Evolutionary conservation across 1,140 invertebrate species (phyloP).

Genomic region (Drosophila quadrilineata): DNA sequence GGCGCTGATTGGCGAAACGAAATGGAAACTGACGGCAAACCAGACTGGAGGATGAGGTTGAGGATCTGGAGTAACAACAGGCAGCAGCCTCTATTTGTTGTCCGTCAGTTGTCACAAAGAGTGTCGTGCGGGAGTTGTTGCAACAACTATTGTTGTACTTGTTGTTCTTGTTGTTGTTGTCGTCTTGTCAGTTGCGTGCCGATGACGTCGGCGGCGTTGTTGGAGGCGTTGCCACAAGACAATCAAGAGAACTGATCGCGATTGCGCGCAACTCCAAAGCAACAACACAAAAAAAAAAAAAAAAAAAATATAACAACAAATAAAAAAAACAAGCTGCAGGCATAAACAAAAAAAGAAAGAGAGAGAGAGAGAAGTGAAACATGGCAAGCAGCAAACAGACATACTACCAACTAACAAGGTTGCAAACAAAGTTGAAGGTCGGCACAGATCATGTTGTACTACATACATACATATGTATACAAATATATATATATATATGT

Average conservation of each 20-base stretch:
- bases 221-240: slow-evolving; percentile 67
- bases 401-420: slow-evolving; percentile 48
- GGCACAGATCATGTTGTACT: slow-evolving; percentile 19
- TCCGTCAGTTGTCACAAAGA: slow-evolving; percentile 40
- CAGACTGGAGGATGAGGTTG: too few species aligned
- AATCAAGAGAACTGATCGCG: slow-evolving; percentile 74
- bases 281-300: slow-evolving; percentile 32
- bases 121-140: slow-evolving; percentile 33
- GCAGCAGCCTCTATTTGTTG: slow-evolving; percentile 17
- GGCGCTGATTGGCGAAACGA: slow-evolving; percentile 62
- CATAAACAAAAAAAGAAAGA: neutral
- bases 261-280: slow-evolving; percentile 65
- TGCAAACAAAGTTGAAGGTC: slow-evolving; percentile 58
- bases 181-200: slow-evolving; percentile 50
- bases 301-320: slow-evolving; percentile 19
- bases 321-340: slow-evolving; percentile 29
- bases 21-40: slow-evolving; percentile 21
- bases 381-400: slow-evolving; percentile 23
- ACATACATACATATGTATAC: too few species aligned
- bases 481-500: neutral
- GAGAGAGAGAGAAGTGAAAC: slow-evolving; percentile 7
- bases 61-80: neutral
- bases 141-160: slow-evolving; percentile 34
- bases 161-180: slow-evolving; percentile 29
- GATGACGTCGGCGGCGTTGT: slow-evolving; percentile 65